Conservation (phyloP, 2,797 vertebrate genomes). For the Microcaecilia unicolor region DNA sequence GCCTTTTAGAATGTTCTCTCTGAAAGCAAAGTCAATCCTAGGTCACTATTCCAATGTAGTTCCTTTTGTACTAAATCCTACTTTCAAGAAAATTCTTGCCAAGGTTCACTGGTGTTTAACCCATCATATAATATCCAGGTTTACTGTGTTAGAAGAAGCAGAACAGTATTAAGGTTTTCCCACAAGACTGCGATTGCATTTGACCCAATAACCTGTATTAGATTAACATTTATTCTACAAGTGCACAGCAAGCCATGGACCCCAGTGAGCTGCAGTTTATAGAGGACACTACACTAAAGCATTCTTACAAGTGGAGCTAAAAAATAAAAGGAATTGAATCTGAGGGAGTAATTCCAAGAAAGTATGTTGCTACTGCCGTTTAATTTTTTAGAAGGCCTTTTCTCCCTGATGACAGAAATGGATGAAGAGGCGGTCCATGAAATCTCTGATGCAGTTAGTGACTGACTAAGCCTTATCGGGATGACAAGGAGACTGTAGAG, state of each 20-base stretch:
- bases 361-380: constrained; percentile 58
- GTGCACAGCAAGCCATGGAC: constrained; percentile 60
- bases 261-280: constrained; percentile 62
- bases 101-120: constrained; percentile 72
- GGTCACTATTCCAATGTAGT: constrained; percentile 58
- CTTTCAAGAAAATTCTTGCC: constrained; percentile 67
- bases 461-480: no score
- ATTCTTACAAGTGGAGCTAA: constrained; percentile 70
- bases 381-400: constrained; percentile 68
- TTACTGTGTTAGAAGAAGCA: constrained; percentile 70
- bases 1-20: constrained; percentile 40
- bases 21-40: constrained; percentile 58
- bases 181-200: constrained; percentile 73
- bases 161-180: constrained; percentile 74
- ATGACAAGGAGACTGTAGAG: no score
- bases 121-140: constrained; percentile 74
- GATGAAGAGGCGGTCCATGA: no score
- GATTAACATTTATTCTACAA: constrained; percentile 78
- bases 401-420: no score
- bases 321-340: constrained; percentile 72
- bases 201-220: constrained; percentile 77
- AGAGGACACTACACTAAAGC: constrained; percentile 66
- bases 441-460: no score
- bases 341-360: constrained; percentile 66
- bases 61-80: constrained; percentile 68